Evolutionary conservation across 2,797 vertebrate species (phyloP).

Genomic region (Argentina silus): DNA sequence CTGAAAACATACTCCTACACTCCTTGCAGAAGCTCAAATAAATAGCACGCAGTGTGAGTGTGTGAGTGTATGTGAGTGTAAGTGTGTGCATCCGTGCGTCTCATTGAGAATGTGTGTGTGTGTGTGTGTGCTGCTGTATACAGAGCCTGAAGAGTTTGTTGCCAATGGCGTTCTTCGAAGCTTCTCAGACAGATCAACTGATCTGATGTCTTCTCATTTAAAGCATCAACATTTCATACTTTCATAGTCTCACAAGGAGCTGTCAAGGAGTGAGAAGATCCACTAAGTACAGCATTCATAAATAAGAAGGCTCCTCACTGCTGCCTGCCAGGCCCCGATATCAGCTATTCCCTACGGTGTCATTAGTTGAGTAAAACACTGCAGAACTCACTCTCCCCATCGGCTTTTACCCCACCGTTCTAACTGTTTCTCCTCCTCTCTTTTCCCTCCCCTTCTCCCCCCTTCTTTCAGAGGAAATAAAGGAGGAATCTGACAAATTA

Average conservation of each 20-base stretch:
- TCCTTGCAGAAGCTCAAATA: too few relatives aligned
- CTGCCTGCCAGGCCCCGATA: slow-evolving; percentile 13
- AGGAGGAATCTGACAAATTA: slow-evolving; percentile 77
- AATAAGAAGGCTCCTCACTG: slow-evolving; percentile 17
- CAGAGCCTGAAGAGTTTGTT: too few relatives aligned
- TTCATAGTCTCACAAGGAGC: too few relatives aligned
- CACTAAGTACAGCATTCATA: background rate
- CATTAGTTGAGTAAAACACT: slow-evolving; percentile 44
- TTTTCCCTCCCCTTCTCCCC: slow-evolving; percentile 20
- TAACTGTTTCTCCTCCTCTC: slow-evolving; percentile 25
- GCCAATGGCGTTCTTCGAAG: too few relatives aligned
- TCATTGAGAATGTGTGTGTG: background rate
- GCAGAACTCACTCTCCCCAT: slow-evolving; percentile 28
- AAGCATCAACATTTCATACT: too few relatives aligned
- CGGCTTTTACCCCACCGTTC: slow-evolving; percentile 21
- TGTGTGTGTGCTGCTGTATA: background rate
- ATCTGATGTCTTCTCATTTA: too few relatives aligned
- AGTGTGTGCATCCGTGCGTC: background rate
- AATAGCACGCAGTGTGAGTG: too few relatives aligned
- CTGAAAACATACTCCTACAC: too few relatives aligned
- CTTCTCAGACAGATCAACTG: too few relatives aligned
- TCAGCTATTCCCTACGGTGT: slow-evolving; percentile 37
- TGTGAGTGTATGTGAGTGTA: too few relatives aligned
- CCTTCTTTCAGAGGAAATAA: slow-evolving; percentile 75
- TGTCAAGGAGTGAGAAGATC: background rate